phyloP scores from a whole-genome alignment of 2,888 invertebrate species.

The Drosophila mettleri region DNA sequence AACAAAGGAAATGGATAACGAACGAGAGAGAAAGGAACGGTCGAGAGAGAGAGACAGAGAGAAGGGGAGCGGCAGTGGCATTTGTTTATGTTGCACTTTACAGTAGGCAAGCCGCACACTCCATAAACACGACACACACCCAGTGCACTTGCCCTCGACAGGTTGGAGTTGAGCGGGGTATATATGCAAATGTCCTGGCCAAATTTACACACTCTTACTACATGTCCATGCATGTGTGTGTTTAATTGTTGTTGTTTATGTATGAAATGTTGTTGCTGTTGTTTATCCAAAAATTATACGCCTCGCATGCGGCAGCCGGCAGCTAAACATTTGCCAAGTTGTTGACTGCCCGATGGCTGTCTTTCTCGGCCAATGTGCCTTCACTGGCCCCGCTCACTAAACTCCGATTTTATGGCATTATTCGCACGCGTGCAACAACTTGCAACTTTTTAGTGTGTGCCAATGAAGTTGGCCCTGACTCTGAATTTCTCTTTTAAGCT shows the following conservation, averaged over 20 bases:
- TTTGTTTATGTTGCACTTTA: conserved; percentile 78
- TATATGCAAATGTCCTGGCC: conserved; percentile 66
- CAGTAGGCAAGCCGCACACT: conserved; percentile 39
- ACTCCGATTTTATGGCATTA: conserved; percentile 36
- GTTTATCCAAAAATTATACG: conserved; percentile 74
- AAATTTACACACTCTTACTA: conserved; percentile 61
- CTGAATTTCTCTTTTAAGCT: neutral
- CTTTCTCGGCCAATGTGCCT: conserved; percentile 9
- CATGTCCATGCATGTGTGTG: conserved; percentile 7
- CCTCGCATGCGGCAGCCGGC: conserved; percentile 54
- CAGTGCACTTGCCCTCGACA: conserved; percentile 61
- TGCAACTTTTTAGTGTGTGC: conserved; percentile 37
- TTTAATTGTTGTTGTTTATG: conserved; percentile 35
- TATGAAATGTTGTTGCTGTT: conserved; percentile 45
- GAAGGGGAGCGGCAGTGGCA: conserved; percentile 17
- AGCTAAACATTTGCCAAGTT: conserved; percentile 68
- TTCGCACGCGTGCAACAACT: conserved; percentile 42
- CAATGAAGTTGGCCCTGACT: conserved; percentile 9
- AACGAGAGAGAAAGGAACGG: neutral
- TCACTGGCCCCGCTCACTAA: conserved; percentile 31
- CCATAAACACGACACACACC: conserved; percentile 59
- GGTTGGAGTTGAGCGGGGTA: conserved; percentile 3
- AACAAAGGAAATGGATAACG: conserved; percentile 14
- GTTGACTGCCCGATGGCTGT: conserved; percentile 46
- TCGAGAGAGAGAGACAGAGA: neutral